Base-by-base conservation (phyloP, 2,113 vertebrate genomes). In the Nycticorax nycticorax region DNA sequence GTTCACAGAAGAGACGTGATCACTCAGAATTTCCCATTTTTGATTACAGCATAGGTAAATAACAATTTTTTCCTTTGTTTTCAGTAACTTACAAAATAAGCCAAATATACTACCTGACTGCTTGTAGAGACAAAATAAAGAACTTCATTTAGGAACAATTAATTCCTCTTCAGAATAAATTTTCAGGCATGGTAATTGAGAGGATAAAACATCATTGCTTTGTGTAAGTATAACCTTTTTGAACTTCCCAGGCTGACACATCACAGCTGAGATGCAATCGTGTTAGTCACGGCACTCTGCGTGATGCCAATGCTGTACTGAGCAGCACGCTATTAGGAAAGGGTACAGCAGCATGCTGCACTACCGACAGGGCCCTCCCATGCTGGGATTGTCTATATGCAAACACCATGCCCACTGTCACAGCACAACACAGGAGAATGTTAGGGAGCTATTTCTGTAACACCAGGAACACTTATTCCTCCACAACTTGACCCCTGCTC, bases 161-260 rank as follows among this genome's bases (percentile, higher is more conserved):
- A 81, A 92, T 72, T 75, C 35, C 75, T 68, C 47, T 68, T 67
- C 53, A 59, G 32, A 63, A n/a, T 28, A 84, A 39, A 60, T 77
- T 83, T 84, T 75, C 39, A 82, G 82, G 89, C 28, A 15, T 0
- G 1, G 43, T 21, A 84, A 86, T 16, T 32, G 64, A 86, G 91
- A 75, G 68, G 68, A 15, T 4, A n/a, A 68, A 76, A 30, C 27
- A 80, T 9, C 85, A 14, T 9, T 20, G 52, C 45, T 88, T 87
- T 89, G 39, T 85, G 74, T 17, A 32, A 78, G 50, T 47, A 43
- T 66, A 85, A 91, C 71, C 89, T 88, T 95, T 94, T 43, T 85
- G 94, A 93, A 89, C 93, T 84, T 90, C 72, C 90, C 85, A 88
- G 93, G 96, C 93, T 88, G 95, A 62, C 37, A 56, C 74, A 85